Evolutionary conservation across 2,113 vertebrate species (phyloP).

Genomic region (Saiga tatarica): DNA sequence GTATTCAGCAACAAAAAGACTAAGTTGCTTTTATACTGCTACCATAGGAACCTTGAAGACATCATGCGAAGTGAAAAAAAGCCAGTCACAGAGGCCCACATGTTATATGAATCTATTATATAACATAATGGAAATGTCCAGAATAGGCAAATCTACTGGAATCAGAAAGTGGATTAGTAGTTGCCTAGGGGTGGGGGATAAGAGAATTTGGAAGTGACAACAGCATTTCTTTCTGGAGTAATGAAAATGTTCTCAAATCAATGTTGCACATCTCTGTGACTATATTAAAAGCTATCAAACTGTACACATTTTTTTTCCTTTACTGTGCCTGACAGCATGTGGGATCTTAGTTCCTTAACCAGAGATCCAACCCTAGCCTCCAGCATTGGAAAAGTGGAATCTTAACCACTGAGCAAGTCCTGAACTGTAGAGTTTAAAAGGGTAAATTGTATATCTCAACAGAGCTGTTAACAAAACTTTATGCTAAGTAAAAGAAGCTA

Average conservation of each 20-base stretch:
- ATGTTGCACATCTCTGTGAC: background rate
- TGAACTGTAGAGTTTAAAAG: background rate
- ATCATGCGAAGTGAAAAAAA: background rate
- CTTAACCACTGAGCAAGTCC: background rate
- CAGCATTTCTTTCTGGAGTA: background rate
- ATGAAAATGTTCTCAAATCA: constrained; percentile 33
- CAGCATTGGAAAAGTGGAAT: background rate
- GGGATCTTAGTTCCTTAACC: background rate
- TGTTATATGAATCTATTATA: background rate
- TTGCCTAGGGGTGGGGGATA: background rate
- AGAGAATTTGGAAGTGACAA: background rate
- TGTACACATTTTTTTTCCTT: background rate
- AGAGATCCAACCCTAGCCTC: background rate
- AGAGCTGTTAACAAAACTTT: constrained; percentile 44
- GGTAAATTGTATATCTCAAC: constrained; percentile 12
- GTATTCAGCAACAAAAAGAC: background rate
- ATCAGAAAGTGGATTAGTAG: background rate
- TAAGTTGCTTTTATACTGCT: background rate
- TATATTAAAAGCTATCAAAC: background rate
- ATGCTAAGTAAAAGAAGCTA: constrained; percentile 21
- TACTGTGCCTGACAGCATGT: background rate
- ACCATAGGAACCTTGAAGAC: background rate
- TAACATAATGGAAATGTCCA: background rate
- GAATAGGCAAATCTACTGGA: background rate
- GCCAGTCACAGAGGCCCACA: background rate